Evolutionary conservation across 2,888 invertebrate genomes (phyloP).

Genomic region (Spodoptera exigua): DNA sequence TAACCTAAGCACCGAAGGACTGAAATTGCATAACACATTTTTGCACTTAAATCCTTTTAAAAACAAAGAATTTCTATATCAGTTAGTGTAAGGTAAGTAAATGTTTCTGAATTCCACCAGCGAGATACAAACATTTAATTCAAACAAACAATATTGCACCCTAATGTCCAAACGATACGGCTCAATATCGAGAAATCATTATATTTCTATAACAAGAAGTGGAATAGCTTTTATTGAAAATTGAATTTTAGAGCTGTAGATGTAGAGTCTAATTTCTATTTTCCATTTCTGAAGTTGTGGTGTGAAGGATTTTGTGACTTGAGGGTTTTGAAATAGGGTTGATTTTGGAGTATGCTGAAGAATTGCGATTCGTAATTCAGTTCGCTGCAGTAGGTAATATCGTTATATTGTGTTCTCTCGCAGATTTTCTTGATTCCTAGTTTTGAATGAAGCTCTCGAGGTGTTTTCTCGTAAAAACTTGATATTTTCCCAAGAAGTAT

Average conservation of each 20-base stretch:
- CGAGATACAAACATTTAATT: conserved; percentile 43
- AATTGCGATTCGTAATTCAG: conserved; percentile 56
- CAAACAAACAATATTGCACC: conserved; percentile 36
- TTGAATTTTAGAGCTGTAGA: conserved; percentile 58
- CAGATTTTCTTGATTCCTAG: conserved; percentile 64
- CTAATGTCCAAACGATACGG: conserved; percentile 40
- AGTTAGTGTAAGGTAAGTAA: conserved; percentile 42
- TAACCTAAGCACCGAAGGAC: conserved; percentile 1
- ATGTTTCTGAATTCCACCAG: conserved; percentile 29
- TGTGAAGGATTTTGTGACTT: conserved; percentile 22
- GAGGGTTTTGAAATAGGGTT: conserved; percentile 1
- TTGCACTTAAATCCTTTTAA: conserved; percentile 30
- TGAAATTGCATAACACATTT: conserved; percentile 10
- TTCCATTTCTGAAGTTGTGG: conserved; percentile 12
- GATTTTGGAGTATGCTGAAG: conserved; percentile 16
- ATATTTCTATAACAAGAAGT: conserved; percentile 49
- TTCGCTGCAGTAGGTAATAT: conserved; percentile 69
- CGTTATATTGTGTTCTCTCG: conserved; percentile 71
- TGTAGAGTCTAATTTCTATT: conserved; percentile 52
- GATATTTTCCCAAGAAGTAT: conserved; percentile 19
- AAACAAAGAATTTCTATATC: conserved; percentile 43
- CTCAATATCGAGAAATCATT: conserved; percentile 58
- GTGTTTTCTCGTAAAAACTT: conserved; percentile 46
- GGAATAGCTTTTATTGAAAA: conserved; percentile 56
- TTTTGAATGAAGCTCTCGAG: conserved; percentile 45